Evolutionary conservation across 2,113 vertebrate species (phyloP).

Genomic region (Mastomys coucha): DNA sequence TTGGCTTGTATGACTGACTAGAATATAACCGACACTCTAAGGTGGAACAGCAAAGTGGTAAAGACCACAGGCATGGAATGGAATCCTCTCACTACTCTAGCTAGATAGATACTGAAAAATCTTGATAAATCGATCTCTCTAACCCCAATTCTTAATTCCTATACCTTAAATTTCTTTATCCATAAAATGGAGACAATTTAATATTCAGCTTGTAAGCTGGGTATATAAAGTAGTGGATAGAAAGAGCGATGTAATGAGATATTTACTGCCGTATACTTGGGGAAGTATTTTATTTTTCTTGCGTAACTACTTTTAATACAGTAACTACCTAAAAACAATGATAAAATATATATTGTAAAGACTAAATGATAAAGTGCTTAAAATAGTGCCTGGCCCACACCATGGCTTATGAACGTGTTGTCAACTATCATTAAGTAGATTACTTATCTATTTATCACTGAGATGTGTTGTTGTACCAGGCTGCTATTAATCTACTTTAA

Average conservation of each 20-base stretch:
- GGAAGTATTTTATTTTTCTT: constrained; percentile 28
- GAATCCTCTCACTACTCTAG: background rate
- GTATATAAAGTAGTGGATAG: background rate
- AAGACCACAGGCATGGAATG: background rate
- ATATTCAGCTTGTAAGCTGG: background rate
- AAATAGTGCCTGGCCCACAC: background rate
- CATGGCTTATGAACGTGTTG: background rate
- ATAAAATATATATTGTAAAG: background rate
- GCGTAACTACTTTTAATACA: background rate
- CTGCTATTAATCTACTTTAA: background rate
- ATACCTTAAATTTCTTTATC: background rate
- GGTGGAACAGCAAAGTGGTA: background rate
- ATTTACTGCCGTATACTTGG: background rate
- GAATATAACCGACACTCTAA: background rate
- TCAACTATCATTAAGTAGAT: background rate
- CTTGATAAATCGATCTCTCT: background rate
- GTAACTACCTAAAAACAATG: constrained; percentile 18
- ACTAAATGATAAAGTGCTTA: background rate
- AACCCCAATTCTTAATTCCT: background rate
- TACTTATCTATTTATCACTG: too few relatives aligned
- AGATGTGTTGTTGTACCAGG: background rate
- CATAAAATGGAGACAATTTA: background rate
- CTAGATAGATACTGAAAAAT: background rate
- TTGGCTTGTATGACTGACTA: background rate
- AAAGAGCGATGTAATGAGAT: background rate